These are phyloP conservation scores for Theonella swinhoei DNA, from an alignment of 37 sponge, comb jelly and placozoan genomes.

Conservation along the genomic window DNA sequence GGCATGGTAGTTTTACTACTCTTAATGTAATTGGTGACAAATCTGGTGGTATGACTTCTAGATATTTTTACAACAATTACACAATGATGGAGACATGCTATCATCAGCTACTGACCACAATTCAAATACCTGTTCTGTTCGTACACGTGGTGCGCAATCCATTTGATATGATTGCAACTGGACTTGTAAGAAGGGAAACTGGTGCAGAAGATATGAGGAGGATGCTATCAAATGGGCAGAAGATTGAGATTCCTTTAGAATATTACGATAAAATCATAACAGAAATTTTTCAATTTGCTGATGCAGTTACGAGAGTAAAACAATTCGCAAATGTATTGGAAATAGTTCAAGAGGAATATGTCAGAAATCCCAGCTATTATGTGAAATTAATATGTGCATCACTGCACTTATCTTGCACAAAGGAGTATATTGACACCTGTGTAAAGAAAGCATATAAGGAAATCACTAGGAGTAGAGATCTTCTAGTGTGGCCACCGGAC, in stretches of 20 bases:
- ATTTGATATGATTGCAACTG: slow-evolving; percentile 63
- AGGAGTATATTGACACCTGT: slow-evolving; percentile 17
- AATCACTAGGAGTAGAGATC: slow-evolving; percentile 8
- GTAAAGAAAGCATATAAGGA: neutral
- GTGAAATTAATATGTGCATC: neutral
- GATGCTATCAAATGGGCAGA: neutral
- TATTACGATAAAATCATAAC: neutral
- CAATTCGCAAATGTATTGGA: slow-evolving; percentile 6
- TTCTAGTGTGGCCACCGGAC: slow-evolving; percentile 6
- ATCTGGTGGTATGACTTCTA: slow-evolving; percentile 42
- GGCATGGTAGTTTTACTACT: slow-evolving; percentile 49
- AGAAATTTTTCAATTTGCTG: neutral
- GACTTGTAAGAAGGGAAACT: slow-evolving; percentile 29
- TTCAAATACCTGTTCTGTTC: slow-evolving; percentile 4
- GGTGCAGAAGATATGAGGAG: neutral
- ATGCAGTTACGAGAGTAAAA: neutral
- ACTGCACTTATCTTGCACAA: slow-evolving; percentile 20
- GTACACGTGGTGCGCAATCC: slow-evolving; percentile 65
- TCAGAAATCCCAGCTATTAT: neutral
- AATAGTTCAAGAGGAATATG: slow-evolving; percentile 25
- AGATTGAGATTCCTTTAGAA: neutral
- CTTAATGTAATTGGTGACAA: slow-evolving; percentile 59
- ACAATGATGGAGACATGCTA: neutral
- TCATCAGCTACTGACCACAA: neutral
- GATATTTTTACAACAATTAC: neutral